Evolutionary conservation across 2,888 invertebrate species (phyloP).

Genomic region (Nomada flava): DNA sequence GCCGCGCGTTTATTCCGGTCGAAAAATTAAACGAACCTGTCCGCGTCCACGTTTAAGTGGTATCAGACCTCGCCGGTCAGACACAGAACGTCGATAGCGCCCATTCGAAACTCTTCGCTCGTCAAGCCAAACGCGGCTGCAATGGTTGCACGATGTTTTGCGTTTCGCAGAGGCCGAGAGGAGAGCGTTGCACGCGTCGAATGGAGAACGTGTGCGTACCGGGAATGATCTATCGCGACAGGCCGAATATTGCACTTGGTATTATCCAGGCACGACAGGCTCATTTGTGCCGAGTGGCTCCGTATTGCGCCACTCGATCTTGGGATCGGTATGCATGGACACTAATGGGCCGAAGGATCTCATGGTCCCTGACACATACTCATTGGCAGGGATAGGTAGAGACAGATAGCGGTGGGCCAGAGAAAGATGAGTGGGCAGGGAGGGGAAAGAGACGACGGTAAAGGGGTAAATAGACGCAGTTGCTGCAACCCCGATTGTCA

Average conservation of each 20-base stretch:
- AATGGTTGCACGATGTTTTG: slow-evolving; percentile 41
- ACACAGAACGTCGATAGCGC: slow-evolving; percentile 17
- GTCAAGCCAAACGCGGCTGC: slow-evolving; percentile 14
- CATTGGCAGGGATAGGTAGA: slow-evolving; percentile 58
- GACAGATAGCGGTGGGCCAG: slow-evolving; percentile 19
- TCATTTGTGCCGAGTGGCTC: slow-evolving; percentile 74
- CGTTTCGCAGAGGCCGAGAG: slow-evolving; percentile 39
- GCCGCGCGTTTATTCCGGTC: background rate
- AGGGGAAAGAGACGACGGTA: slow-evolving; percentile 17
- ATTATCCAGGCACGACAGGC: slow-evolving; percentile 74
- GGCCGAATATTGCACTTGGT: slow-evolving; percentile 71
- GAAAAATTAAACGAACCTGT: background rate
- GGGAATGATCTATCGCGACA: slow-evolving; percentile 72
- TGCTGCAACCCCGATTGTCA: slow-evolving; percentile 31
- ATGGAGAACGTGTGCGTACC: background rate
- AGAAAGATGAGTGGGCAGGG: background rate
- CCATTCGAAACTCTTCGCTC: slow-evolving; percentile 5
- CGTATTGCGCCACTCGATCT: slow-evolving; percentile 71
- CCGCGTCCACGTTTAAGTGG: slow-evolving; percentile 3
- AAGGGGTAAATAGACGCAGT: slow-evolving; percentile 42
- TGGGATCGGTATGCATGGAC: slow-evolving; percentile 72
- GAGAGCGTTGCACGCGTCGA: background rate
- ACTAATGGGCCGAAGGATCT: slow-evolving; percentile 74
- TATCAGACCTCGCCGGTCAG: slow-evolving; percentile 23
- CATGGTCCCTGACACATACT: slow-evolving; percentile 70